Conservation (phyloP, 2,113 vertebrate genomes). For the Phaetusa simplex region DNA sequence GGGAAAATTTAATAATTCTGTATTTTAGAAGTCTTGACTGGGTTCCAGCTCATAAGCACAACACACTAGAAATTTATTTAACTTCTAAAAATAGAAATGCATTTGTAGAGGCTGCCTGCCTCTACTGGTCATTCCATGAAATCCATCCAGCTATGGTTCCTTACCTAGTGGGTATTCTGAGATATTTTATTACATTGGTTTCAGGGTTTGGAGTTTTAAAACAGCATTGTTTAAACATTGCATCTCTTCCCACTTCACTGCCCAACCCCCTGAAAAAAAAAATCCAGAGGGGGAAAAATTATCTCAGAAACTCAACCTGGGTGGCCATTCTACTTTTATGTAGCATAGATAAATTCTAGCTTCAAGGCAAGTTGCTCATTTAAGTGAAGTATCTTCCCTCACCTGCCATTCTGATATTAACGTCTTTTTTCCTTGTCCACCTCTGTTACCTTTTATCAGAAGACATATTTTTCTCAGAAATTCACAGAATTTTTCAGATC, state of each 20-base stretch:
- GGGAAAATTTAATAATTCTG: background rate
- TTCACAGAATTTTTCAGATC: background rate
- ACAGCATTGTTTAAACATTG: background rate
- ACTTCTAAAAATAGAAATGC: background rate
- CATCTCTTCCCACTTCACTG: background rate
- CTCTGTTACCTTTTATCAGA: background rate
- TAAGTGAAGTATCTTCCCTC: background rate
- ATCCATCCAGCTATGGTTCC: background rate
- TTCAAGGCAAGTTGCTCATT: background rate
- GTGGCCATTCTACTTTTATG: background rate
- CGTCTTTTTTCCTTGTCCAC: background rate
- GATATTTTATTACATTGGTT: background rate
- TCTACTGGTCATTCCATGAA: background rate
- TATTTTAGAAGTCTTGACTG: background rate
- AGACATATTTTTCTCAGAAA: constrained; percentile 11
- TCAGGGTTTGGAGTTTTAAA: background rate
- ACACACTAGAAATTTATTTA: background rate
- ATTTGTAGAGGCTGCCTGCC: background rate
- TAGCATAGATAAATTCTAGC: background rate
- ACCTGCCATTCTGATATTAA: background rate
- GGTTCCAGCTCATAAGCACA: background rate
- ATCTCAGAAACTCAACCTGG: background rate
- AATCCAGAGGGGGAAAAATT: background rate
- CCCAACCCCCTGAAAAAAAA: accelerated
- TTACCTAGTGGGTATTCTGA: background rate